Base-by-base conservation (phyloP, 2,113 vertebrate genomes). In the Casuarius casuarius region DNA sequence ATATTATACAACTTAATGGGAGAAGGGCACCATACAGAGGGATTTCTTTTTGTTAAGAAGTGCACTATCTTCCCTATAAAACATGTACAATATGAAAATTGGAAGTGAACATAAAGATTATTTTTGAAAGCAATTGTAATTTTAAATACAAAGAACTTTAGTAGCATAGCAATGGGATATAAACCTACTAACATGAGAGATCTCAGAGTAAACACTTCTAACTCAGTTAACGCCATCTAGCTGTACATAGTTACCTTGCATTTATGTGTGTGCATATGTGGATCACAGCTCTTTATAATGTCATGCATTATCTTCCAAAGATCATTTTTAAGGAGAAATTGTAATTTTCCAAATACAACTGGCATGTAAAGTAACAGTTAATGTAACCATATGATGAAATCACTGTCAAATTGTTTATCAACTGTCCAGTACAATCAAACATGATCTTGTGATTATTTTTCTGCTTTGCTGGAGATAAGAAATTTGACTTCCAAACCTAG, bases 381-480 rank as follows among this genome's bases (percentile, higher is more conserved):
- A 71, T 42, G 67, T 51, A 95, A 91, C 71, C 18, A 4, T 88
- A 90, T 80, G 95, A 97, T 68, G 31, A 96, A 85, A 89, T 86
- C 92, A 71, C 87, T 92, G 91, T 94, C 96, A 96, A 95, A 72
- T 94, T 95, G 94, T 95, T 97, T 97, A 95, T 84, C 74, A 95
- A 84, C 86, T 95, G 94, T 89, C 95, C 94, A 63, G 29, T 35
- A 73, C 4, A 2, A 94, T 97, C 89, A 95, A 89, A 94, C 71
- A 90, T 35, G 78, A 84, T 90, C 67, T 74, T 92, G 51, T 75
- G 76, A 92, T 94, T 87, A 70, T 92, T 84, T 92, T 82, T 63
- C 54, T 76, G 54, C 52, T 79, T 54, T 87, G 54, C 71, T 82
- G 73, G 54, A 90, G 63, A 42, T 72, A 75, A 89, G 9, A 85